Conservation (phyloP, 2,797 vertebrate genomes). For the Arctocebus calabarensis region DNA sequence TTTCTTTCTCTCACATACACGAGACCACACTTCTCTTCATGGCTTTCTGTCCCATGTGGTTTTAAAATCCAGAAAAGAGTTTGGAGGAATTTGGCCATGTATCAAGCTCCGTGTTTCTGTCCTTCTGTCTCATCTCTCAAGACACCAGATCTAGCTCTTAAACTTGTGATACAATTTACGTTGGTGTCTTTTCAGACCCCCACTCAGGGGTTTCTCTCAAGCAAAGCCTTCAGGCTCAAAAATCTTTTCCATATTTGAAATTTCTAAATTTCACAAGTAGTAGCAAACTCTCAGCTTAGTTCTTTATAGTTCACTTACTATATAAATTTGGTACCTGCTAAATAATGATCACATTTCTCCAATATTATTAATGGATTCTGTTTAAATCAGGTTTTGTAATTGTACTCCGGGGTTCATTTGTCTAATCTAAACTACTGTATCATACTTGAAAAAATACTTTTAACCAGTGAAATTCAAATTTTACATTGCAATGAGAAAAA, state of each 20-base stretch:
- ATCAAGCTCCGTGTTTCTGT: neutral
- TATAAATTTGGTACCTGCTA: neutral
- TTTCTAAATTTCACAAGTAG: neutral
- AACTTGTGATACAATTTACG: neutral
- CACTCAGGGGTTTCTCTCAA: neutral
- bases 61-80: neutral
- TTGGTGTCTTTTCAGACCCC: neutral
- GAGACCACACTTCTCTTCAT: neutral
- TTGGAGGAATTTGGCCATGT: neutral
- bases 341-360: neutral
- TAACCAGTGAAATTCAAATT: neutral
- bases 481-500: neutral
- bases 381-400: neutral
- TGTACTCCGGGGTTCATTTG: neutral
- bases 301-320: no score
- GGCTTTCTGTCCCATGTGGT: neutral
- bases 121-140: neutral
- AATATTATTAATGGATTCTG: neutral
- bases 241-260: neutral
- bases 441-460: neutral
- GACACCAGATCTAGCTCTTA: neutral
- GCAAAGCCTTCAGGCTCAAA: neutral
- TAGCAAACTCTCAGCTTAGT: neutral
- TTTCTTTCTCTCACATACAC: no score
- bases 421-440: neutral